Percentiles rank a stretch among this genome's conserved stretches.
These are phyloP conservation scores for Oryzaephilus surinamensis DNA, from an alignment of 1,140 invertebrate genomes.

Conservation along the genomic window DNA sequence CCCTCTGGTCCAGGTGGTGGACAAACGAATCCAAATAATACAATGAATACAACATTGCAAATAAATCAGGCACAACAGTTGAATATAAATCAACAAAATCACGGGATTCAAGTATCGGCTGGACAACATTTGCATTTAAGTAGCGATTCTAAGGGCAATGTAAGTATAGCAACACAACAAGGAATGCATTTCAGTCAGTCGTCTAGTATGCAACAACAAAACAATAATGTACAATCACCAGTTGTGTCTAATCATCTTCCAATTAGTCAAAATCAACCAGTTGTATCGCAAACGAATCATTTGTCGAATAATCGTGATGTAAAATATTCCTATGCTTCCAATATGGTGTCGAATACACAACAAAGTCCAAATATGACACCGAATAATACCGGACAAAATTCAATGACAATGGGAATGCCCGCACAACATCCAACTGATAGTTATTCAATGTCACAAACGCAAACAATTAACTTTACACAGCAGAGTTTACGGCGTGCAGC, in stretches of 20 bases:
- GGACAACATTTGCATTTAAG: constrained; percentile 68
- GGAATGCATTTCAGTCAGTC: constrained; percentile 63
- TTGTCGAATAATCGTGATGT: no score
- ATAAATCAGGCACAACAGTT: constrained; percentile 79
- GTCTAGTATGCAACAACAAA: constrained; percentile 23
- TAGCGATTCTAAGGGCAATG: constrained; percentile 54
- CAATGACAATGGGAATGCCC: constrained; percentile 3
- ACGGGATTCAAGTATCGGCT: constrained; percentile 67
- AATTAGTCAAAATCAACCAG: no score
- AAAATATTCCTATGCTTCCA: constrained; percentile 13
- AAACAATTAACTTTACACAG: constrained; percentile 75
- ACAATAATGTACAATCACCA: no score
- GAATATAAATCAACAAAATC: constrained; percentile 66
- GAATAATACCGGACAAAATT: constrained; percentile 1
- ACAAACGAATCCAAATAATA: no score
- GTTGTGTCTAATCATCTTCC: no score
- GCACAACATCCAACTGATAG: constrained; percentile 37
- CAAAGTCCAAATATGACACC: not conserved
- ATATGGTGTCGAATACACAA: not conserved
- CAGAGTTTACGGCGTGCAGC: constrained; percentile 46
- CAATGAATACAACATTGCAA: constrained; percentile 48
- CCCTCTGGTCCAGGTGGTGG: constrained; percentile 44
- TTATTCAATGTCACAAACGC: constrained; percentile 64
- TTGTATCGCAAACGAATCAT: no score
- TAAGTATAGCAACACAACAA: constrained; percentile 66